These are phyloP conservation scores for Omphaloscelis lunosa DNA, from an alignment of 2,888 invertebrate genomes.

Conservation along the genomic window DNA sequence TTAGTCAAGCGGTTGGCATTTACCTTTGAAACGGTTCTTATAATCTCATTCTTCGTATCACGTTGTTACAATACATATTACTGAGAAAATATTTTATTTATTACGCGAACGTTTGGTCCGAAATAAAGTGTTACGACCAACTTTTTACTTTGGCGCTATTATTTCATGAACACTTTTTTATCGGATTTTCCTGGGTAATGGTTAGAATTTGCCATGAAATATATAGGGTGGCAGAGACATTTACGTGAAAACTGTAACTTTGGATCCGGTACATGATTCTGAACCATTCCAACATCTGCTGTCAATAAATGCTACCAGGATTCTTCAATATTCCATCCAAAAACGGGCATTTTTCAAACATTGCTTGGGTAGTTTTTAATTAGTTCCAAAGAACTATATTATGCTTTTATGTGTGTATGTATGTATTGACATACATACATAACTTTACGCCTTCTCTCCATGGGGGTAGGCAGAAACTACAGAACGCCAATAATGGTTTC, in stretches of 20 bases:
- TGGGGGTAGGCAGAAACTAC: no score
- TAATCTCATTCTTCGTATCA: not conserved
- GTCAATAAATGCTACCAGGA: not conserved
- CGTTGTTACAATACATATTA: not conserved
- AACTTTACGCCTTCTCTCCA: no score
- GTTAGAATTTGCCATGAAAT: not conserved
- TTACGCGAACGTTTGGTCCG: not conserved
- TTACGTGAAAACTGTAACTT: no score
- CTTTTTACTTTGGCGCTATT: not conserved
- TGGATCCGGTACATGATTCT: no score
- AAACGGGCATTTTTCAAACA: no score
- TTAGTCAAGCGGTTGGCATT: not conserved
- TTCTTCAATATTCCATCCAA: not conserved
- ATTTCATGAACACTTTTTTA: not conserved
- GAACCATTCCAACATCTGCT: not conserved
- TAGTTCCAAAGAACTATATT: no score
- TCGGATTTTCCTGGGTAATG: no score
- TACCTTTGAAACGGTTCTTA: not conserved
- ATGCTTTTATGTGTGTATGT: no score
- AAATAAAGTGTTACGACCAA: not conserved
- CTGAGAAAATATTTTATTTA: not conserved
- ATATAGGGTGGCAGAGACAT: not conserved
- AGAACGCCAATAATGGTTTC: not conserved
- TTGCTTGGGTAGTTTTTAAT: no score
- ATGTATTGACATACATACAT: no score